A percentile compares a stretch with the other conserved stretches of the same genome.
These are phyloP conservation scores for Ursus arctos DNA, from an alignment of 2,113 vertebrate species.

Conservation along the genomic window DNA sequence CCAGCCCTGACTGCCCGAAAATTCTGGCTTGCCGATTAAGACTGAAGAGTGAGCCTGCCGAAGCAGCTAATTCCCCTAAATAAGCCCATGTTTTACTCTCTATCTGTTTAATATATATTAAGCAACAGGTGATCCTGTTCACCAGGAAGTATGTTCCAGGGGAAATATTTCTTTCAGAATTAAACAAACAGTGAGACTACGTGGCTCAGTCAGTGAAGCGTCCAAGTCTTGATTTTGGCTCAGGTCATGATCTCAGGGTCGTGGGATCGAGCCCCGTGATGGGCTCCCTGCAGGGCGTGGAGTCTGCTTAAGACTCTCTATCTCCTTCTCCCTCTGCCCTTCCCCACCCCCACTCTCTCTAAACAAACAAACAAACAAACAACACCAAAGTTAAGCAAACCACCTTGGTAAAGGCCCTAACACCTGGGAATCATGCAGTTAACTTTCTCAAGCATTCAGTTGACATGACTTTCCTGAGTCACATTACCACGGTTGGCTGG, in stretches of 20 bases:
- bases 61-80: not conserved
- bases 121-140: conserved; percentile 12
- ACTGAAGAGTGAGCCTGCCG: not conserved
- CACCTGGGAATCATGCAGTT: not conserved
- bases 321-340: not conserved
- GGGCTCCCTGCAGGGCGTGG: not conserved
- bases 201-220: not conserved
- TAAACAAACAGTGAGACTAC: not conserved
- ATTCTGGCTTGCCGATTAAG: conserved; percentile 21
- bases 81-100: not conserved
- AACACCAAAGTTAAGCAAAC: not conserved
- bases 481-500: not conserved
- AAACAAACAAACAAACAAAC: not conserved
- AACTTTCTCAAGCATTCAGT: not conserved
- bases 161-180: conserved; percentile 7
- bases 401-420: not conserved
- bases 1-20: not conserved
- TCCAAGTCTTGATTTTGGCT: not conserved
- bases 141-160: not conserved
- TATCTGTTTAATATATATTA: not conserved
- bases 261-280: not conserved
- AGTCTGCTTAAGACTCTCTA: not conserved
- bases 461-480: not conserved
- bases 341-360: not conserved
- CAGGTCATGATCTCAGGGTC: not conserved